Evolutionary conservation across 2,113 vertebrate genomes (phyloP).

Genomic region (Lepus europaeus): DNA sequence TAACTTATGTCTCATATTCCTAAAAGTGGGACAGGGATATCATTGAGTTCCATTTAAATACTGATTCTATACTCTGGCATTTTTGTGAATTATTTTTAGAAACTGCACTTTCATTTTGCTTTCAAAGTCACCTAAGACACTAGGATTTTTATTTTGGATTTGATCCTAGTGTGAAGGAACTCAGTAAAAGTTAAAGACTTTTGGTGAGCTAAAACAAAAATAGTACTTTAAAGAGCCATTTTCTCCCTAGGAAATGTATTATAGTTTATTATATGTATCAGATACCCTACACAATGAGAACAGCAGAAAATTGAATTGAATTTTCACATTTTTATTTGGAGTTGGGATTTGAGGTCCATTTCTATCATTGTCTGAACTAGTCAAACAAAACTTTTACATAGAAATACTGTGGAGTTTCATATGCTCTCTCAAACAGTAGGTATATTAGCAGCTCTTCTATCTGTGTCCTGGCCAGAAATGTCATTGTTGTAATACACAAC

Average conservation of each 20-base stretch:
- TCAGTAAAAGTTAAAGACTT: constrained; percentile 50
- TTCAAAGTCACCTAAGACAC: constrained; percentile 57
- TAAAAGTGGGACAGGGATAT: background rate
- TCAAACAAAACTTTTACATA: background rate
- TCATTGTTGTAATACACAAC: background rate
- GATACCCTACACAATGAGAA: constrained; percentile 43
- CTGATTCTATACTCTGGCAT: background rate
- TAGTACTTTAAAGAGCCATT: constrained; percentile 57
- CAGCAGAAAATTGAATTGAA: constrained; percentile 28
- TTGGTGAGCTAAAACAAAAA: constrained; percentile 64
- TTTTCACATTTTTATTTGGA: constrained; percentile 36
- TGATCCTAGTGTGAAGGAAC: constrained; percentile 47
- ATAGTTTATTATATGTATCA: constrained; percentile 58
- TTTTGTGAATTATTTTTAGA: constrained; percentile 57
- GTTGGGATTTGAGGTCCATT: background rate
- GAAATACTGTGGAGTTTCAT: background rate
- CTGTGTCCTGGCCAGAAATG: background rate
- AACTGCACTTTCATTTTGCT: constrained; percentile 13
- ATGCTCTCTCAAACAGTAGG: background rate
- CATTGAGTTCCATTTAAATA: constrained; percentile 11
- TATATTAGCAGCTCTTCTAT: background rate
- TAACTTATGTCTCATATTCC: constrained; percentile 11
- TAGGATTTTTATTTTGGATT: constrained; percentile 56
- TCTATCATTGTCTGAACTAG: background rate
- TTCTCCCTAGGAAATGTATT: constrained; percentile 70